phyloP scores from a whole-genome alignment of 1,140 invertebrate species.

The Tetramorium simillimum region DNA sequence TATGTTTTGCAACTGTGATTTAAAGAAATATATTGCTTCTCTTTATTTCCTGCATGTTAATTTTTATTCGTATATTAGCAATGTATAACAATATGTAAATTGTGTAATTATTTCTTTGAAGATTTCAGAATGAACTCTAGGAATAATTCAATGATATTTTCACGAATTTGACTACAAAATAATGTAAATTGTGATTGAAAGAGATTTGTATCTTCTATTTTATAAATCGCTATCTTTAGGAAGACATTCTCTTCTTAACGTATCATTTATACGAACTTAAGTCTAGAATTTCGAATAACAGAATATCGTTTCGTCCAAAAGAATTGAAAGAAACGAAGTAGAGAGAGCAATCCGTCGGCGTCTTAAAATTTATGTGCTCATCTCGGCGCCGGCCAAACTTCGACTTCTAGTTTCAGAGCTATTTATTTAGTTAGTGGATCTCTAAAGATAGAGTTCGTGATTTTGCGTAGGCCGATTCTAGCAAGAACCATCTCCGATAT shows the following conservation, averaged over 20 bases:
- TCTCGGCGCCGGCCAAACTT: background rate
- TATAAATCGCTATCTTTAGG: no score
- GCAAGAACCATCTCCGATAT: background rate
- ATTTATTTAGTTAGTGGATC: background rate
- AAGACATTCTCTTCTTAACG: no score
- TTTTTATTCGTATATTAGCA: background rate
- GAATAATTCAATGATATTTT: no score
- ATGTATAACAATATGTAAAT: background rate
- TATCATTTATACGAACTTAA: no score
- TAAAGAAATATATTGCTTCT: background rate
- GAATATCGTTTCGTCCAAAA: background rate
- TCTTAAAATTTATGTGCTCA: constrained; percentile 11
- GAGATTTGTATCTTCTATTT: no score
- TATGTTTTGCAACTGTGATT: background rate
- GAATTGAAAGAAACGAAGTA: background rate
- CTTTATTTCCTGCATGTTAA: background rate
- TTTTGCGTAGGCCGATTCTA: background rate
- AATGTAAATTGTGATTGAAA: no score
- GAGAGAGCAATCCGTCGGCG: background rate
- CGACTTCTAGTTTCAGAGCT: constrained; percentile 1
- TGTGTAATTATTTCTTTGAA: background rate
- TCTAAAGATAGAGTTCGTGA: background rate
- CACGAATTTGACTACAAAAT: no score
- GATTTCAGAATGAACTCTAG: fast-evolving
- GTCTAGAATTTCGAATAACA: background rate